phyloP scores from a whole-genome alignment of 2,888 invertebrate species.

The Tetranychus truncatus region DNA sequence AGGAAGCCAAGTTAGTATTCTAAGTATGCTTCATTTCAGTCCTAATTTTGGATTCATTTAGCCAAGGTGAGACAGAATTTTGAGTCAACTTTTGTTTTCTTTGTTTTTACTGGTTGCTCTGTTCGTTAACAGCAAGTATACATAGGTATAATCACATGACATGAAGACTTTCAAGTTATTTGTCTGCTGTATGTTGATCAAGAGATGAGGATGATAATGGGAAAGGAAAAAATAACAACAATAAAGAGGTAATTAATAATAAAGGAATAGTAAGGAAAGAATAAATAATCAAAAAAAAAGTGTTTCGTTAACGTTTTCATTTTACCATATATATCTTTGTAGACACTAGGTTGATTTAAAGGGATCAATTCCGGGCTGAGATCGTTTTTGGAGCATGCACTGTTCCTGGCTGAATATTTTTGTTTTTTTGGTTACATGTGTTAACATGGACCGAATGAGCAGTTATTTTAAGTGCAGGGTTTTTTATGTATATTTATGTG shows the following conservation, averaged over 20 bases:
- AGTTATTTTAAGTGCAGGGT: conserved; percentile 11
- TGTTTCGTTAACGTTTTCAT: conserved; percentile 4
- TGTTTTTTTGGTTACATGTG: neutral
- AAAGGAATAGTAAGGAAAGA: neutral
- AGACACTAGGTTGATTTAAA: conserved; percentile 19
- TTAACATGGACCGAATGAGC: neutral
- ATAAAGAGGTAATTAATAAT: neutral
- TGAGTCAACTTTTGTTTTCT: too few species aligned
- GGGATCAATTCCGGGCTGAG: conserved; percentile 19
- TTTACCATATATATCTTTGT: conserved; percentile 12
- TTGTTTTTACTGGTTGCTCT: neutral
- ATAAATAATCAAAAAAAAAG: neutral
- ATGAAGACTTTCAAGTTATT: neutral
- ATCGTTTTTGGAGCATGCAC: conserved; percentile 19
- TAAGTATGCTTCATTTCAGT: neutral
- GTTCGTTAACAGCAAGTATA: neutral
- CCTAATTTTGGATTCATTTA: neutral
- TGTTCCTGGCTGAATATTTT: neutral
- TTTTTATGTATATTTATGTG: conserved; percentile 8
- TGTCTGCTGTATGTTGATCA: neutral
- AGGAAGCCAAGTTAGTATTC: neutral
- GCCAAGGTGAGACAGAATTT: neutral
- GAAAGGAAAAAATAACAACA: neutral
- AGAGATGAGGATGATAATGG: conserved; percentile 4
- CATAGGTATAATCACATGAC: neutral